Base-by-base conservation (phyloP, 2,888 invertebrate species). In the Epistrophe grossulariae region DNA sequence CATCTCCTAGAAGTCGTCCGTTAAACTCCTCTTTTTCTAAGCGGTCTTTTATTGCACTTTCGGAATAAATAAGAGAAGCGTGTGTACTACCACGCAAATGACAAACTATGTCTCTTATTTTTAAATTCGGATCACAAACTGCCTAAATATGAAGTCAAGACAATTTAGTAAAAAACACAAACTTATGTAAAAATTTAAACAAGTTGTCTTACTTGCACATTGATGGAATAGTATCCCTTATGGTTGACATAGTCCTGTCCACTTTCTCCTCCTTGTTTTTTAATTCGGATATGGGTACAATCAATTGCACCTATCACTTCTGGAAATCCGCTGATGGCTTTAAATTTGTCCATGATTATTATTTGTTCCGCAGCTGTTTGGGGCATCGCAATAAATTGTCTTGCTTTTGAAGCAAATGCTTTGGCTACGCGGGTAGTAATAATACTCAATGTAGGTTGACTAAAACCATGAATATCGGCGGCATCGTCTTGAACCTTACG, bases 331-430 rank as follows among this genome's bases (percentile, higher is more conserved):
- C 31, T 8, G n/a, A 57, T 57, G 4, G n/a, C n/a, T 31, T 57
- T 9, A n/a, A 31, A 57, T 57, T 28, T 31, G 9, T 57, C 57
- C 6, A 57, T 31, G 1, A 57, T 10, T 10, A 6, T 9, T 31
- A 0, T 5, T 57, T 57, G 31, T 10, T 28, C 31, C 2, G n/a
- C 3, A 31, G n/a, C 5, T 57, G 57, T 31, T 31, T 31, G 8
- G n/a, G 57, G 57, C 57, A 57, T 57, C 10, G 28, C 11, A n/a
- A 57, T 57, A 15, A 31, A 31, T 31, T 31, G 28, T 4, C 10
- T 31, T 15, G 57, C 57, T 57, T 31, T 57, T n/a, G 57, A 57
- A 31, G 57, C 57, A 31, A 57, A 57, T n/a, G 57, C 57, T 57
- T 4, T 57, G 0, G 31, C 57, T 57, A 31, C 57, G 9, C 28